These are phyloP conservation scores for Stenurella melanura DNA, from an alignment of 2,888 invertebrate genomes.

Conservation along the genomic window DNA sequence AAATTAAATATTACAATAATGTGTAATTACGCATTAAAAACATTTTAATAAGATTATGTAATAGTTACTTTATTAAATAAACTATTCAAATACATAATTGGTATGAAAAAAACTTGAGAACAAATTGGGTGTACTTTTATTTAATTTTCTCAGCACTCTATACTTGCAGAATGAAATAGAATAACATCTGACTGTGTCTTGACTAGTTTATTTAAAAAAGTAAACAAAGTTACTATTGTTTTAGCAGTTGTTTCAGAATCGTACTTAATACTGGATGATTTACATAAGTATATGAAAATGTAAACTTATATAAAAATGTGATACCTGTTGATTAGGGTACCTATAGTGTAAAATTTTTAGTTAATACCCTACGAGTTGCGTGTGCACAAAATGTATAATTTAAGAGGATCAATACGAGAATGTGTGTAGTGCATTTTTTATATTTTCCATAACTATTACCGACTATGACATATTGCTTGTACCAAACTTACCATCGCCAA, in stretches of 20 bases:
- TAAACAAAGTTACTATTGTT: not conserved
- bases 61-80: constrained; percentile 14
- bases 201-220: not conserved
- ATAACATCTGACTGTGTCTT: not conserved
- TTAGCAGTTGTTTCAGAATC: constrained; percentile 22
- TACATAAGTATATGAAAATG: constrained; percentile 13
- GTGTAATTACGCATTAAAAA: constrained; percentile 27
- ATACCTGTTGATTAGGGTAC: constrained; percentile 67
- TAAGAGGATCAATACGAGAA: constrained; percentile 54
- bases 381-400: constrained; percentile 46
- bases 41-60: constrained; percentile 21
- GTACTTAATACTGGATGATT: constrained; percentile 38
- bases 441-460: constrained; percentile 41
- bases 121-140: not conserved
- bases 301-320: constrained; percentile 61
- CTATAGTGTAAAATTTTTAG: constrained; percentile 61
- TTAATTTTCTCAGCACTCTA: not conserved
- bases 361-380: constrained; percentile 50
- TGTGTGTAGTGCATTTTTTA: constrained; percentile 58
- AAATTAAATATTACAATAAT: constrained; percentile 15
- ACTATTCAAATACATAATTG: constrained; percentile 3
- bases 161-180: not conserved
- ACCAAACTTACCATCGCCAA: not conserved
- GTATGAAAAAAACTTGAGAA: not conserved
- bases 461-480: constrained; percentile 18